Evolutionary conservation across 2,888 invertebrate species (phyloP).

Genomic region (Oasisia sp.): DNA sequence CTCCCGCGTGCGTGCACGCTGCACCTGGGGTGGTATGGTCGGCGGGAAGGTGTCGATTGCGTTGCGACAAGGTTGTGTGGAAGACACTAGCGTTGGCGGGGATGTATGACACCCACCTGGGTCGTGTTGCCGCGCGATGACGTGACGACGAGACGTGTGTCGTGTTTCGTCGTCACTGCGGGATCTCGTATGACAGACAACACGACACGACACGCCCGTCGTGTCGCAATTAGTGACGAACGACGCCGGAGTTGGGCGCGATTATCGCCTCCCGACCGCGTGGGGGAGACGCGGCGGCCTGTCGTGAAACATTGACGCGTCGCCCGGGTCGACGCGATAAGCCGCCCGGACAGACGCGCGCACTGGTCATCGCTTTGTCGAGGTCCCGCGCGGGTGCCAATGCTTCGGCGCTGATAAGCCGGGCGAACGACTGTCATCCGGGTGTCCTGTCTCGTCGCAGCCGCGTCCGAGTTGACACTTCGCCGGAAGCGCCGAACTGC

Average conservation of each 20-base stretch:
- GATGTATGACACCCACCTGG: background rate
- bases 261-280: background rate
- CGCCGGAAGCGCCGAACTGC: background rate
- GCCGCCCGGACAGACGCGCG: background rate
- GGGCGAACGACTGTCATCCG: background rate
- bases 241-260: background rate
- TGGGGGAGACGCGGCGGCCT: background rate
- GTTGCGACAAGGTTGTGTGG: background rate
- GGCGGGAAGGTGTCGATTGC: background rate
- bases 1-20: background rate
- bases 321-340: background rate
- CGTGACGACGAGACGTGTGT: background rate
- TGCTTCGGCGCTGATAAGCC: conserved; percentile 6
- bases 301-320: background rate
- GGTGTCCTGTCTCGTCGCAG: background rate
- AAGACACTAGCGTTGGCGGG: background rate
- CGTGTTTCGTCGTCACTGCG: background rate
- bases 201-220: background rate
- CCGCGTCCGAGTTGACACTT: background rate
- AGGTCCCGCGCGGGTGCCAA: background rate
- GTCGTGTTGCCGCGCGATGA: background rate
- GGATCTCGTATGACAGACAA: background rate
- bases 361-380: background rate
- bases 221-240: background rate
- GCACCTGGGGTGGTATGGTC: background rate